Percentiles rank a stretch among this genome's conserved stretches.
Evolutionary conservation across 2,797 vertebrate genomes (phyloP).

Genomic region (Catharus ustulatus): DNA sequence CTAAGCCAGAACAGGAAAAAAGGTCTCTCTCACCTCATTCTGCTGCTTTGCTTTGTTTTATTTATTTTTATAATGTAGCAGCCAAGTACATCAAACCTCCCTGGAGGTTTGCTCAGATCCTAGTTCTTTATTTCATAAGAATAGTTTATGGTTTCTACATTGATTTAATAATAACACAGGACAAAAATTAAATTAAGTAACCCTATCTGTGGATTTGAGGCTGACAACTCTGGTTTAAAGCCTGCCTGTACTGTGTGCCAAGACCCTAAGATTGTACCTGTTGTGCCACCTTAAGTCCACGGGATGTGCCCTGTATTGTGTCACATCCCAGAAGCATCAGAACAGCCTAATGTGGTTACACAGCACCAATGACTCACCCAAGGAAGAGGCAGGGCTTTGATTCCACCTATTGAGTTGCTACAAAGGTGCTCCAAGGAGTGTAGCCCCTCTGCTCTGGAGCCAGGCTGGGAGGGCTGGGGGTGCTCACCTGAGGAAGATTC

Average conservation of each 20-base stretch:
- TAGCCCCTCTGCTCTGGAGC: background rate
- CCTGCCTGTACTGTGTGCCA: background rate
- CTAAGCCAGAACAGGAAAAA: background rate
- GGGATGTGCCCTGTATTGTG: background rate
- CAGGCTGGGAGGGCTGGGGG: background rate
- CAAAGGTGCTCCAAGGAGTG: background rate
- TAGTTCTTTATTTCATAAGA: background rate
- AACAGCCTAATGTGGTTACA: background rate
- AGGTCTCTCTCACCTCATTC: background rate
- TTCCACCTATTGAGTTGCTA: background rate
- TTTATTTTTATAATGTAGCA: background rate
- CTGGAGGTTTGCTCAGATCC: background rate
- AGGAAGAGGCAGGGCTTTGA: background rate
- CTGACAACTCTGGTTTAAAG: background rate
- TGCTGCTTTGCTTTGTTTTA: background rate
- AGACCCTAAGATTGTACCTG: background rate
- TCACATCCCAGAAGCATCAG: rapidly evolving
- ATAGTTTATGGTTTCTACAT: background rate
- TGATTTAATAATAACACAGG: background rate
- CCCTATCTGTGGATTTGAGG: background rate
- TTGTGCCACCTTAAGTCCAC: background rate
- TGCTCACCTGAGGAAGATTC: background rate
- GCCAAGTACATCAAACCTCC: background rate
- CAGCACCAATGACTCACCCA: background rate
- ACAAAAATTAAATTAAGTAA: background rate